Conservation (phyloP, 2,888 invertebrate genomes). For the Elmis aenea region DNA sequence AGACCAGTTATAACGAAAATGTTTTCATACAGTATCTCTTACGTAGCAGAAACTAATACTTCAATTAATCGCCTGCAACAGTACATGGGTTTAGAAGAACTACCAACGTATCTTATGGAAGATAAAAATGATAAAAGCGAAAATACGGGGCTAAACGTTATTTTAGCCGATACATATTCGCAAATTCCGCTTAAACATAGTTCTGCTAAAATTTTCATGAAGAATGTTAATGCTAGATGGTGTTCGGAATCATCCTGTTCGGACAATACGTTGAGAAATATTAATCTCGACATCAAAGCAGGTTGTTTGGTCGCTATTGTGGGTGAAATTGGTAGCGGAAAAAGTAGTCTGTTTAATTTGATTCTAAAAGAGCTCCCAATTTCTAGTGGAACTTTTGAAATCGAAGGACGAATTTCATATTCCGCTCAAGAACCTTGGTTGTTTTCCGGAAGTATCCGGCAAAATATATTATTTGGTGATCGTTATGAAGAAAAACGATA, state of each 20-base stretch:
- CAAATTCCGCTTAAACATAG: background rate
- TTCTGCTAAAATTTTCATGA: conserved; percentile 52
- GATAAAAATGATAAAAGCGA: background rate
- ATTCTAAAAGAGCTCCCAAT: conserved; percentile 68
- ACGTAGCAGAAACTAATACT: conserved; percentile 73
- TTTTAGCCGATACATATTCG: background rate
- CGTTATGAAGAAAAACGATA: conserved; percentile 55
- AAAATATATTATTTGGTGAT: conserved; percentile 75
- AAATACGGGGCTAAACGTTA: background rate
- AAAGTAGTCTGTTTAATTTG: conserved; percentile 62
- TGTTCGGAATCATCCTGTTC: background rate
- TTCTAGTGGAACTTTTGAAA: conserved; percentile 53
- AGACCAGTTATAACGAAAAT: conserved; percentile 88
- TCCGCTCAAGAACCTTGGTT: conserved; percentile 63
- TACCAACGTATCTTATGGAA: no score
- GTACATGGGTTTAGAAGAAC: conserved; percentile 51
- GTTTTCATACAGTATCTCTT: conserved; percentile 81
- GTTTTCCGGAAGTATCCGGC: no score
- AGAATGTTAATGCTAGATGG: conserved; percentile 37
- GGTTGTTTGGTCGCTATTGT: conserved; percentile 51
- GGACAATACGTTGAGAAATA: conserved; percentile 26
- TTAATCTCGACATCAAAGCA: conserved; percentile 28
- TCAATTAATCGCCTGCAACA: conserved; percentile 66
- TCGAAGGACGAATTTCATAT: conserved; percentile 59
- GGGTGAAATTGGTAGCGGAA: conserved; percentile 63